These are phyloP conservation scores for Dipodomys spectabilis DNA, from an alignment of 2,113 vertebrate genomes.

Conservation along the genomic window DNA sequence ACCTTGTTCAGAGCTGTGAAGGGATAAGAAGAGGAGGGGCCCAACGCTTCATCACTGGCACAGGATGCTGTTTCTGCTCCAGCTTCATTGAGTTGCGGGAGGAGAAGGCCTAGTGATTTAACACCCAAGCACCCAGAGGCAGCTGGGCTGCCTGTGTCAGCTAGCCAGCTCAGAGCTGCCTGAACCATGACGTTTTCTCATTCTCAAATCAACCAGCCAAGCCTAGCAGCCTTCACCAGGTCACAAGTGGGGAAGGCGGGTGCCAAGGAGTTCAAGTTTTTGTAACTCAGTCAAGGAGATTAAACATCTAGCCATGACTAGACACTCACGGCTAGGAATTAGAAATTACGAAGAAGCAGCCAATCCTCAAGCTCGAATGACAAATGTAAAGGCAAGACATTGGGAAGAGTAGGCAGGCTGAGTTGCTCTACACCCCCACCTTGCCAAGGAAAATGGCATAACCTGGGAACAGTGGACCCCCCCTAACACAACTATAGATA, in stretches of 20 bases:
- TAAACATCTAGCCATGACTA: background rate
- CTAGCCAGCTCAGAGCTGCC: slow-evolving; percentile 37
- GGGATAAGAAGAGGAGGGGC: background rate
- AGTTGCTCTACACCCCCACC: background rate
- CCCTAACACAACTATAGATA: background rate
- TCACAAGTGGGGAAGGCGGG: background rate
- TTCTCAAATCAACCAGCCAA: slow-evolving; percentile 51
- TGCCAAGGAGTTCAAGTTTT: background rate
- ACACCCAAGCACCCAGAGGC: slow-evolving; percentile 59
- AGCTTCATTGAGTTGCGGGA: slow-evolving; percentile 33
- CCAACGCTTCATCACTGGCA: slow-evolving; percentile 62
- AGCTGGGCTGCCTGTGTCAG: slow-evolving; percentile 35
- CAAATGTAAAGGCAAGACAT: background rate
- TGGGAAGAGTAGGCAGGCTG: background rate
- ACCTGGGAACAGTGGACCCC: background rate
- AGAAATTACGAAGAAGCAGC: background rate
- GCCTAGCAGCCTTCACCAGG: background rate
- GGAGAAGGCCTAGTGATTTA: slow-evolving; percentile 75
- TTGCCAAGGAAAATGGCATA: background rate
- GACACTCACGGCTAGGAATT: background rate
- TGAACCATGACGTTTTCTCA: slow-evolving; percentile 23
- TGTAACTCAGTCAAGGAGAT: background rate
- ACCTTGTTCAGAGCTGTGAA: background rate
- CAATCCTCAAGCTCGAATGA: background rate
- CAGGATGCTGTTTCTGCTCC: slow-evolving; percentile 37